Conservation (phyloP, 2,113 vertebrate species). For the Dicrurus megarhynchus region DNA sequence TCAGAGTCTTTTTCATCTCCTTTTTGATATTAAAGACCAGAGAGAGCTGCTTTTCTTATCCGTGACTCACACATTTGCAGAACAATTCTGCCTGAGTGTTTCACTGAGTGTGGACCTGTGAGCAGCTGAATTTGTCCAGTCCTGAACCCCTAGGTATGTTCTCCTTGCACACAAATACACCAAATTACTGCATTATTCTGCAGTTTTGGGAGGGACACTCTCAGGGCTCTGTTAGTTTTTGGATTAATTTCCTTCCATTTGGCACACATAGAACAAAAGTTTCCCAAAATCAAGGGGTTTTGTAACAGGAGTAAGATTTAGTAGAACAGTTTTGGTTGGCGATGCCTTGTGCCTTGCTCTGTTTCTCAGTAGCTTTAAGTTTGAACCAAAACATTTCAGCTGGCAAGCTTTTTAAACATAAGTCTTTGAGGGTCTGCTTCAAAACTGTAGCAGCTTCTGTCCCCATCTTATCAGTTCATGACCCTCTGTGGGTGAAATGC, state of each 20-base stretch:
- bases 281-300: background rate
- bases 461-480: background rate
- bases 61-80: background rate
- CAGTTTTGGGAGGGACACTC: background rate
- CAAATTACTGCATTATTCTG: background rate
- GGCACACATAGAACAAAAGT: background rate
- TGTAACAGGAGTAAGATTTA: background rate
- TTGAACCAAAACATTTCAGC: background rate
- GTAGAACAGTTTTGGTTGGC: background rate
- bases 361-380: background rate
- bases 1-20: background rate
- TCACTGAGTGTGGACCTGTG: background rate
- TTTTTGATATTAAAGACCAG: background rate
- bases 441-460: background rate
- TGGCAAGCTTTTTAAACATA: background rate
- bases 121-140: rapidly evolving
- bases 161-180: background rate
- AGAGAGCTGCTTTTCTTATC: background rate
- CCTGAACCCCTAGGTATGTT: background rate
- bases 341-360: background rate
- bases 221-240: background rate
- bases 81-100: background rate
- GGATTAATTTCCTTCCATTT: background rate
- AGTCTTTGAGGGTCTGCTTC: background rate
- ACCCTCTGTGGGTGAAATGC: background rate